A percentile compares a stretch with the other conserved stretches of the same genome.
phyloP scores from a whole-genome alignment of 2,888 invertebrate species.

The Heliconius ismenius region DNA sequence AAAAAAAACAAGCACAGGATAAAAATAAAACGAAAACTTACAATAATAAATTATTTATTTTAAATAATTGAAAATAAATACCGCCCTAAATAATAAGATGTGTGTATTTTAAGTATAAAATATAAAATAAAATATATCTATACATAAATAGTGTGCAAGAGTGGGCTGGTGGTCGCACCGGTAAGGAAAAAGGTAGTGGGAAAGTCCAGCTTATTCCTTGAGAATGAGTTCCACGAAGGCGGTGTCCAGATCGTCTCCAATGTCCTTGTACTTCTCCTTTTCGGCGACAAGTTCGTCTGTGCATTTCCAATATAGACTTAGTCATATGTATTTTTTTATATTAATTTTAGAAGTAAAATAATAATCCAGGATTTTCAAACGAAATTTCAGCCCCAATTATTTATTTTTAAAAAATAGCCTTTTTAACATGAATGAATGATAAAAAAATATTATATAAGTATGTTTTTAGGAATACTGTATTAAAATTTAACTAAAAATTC shows the following conservation, averaged over 20 bases:
- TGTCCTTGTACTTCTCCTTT: constrained; percentile 99
- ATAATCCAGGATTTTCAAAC: not conserved
- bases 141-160: constrained; percentile 64
- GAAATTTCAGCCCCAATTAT: not conserved
- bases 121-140: constrained; percentile 72
- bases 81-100: constrained; percentile 74
- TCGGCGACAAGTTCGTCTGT: constrained; percentile 96
- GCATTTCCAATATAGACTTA: constrained; percentile 38
- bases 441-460: not conserved
- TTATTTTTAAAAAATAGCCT: not conserved
- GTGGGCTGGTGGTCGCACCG: constrained; percentile 58
- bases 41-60: constrained; percentile 75
- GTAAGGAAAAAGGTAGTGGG: constrained; percentile 16
- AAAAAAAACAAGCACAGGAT: constrained; percentile 9
- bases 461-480: not conserved
- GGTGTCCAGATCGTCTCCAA: constrained; percentile 99
- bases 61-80: constrained; percentile 78
- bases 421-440: not conserved
- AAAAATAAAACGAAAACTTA: constrained; percentile 57
- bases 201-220: constrained; percentile 79
- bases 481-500: constrained; percentile 30
- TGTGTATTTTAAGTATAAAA: constrained; percentile 74
- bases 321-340: constrained; percentile 21
- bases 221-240: constrained; percentile 97
- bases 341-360: not conserved